Conservation (phyloP, 2,797 vertebrate species). For the Monodelphis domestica region DNA sequence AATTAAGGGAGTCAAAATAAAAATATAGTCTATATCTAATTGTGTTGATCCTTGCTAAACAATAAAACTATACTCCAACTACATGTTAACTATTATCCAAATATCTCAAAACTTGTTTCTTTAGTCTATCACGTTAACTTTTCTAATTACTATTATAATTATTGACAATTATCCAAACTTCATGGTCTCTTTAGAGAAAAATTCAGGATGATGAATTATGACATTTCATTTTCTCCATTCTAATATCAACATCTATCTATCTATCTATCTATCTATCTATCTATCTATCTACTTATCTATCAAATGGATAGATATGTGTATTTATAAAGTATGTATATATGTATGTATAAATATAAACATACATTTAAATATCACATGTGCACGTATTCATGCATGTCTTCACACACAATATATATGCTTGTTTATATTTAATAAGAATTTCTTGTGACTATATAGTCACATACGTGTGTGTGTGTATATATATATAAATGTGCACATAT, state of each 20-base stretch:
- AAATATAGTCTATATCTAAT: neutral
- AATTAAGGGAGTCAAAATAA: neutral
- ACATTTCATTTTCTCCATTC: neutral
- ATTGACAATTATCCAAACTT: neutral
- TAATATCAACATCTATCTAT: too few species aligned
- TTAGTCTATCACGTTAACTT: neutral
- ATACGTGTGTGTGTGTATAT: too few species aligned
- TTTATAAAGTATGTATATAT: neutral
- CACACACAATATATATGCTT: neutral
- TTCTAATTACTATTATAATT: neutral
- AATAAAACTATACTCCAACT: neutral
- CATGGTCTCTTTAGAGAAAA: neutral
- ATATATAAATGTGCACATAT: too few species aligned
- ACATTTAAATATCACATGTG: neutral
- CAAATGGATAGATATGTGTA: neutral
- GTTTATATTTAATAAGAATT: neutral
- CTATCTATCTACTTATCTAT: too few species aligned
- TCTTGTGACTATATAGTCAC: too few species aligned
- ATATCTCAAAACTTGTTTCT: neutral
- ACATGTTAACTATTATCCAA: neutral
- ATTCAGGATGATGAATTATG: neutral
- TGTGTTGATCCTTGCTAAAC: neutral
- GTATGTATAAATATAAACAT: neutral
- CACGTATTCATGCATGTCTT: neutral
- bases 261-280: too few species aligned